Percentiles rank a stretch among this genome's conserved stretches.
Conservation (phyloP, 2,797 vertebrate species). For the Nyctibius grandis region DNA sequence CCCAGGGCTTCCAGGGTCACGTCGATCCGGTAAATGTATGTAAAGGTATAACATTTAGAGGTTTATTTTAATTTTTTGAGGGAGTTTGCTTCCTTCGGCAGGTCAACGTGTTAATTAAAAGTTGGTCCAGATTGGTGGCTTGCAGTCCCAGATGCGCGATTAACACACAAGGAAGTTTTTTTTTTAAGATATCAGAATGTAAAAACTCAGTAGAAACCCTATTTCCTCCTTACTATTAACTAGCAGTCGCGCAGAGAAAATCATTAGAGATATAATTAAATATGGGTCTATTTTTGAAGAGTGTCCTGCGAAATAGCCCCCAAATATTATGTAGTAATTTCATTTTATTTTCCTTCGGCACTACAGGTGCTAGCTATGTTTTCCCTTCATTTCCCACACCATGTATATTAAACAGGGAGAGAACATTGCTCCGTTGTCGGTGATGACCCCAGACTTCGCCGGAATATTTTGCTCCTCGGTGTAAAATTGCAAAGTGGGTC, state of each 20-base stretch:
- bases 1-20: neutral
- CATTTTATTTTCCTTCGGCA: conserved; percentile 55
- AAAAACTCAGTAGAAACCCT: conserved; percentile 15
- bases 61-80: neutral
- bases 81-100: neutral
- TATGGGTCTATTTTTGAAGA: conserved; percentile 45
- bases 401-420: conserved; percentile 79
- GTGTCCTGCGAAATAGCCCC: conserved; percentile 4
- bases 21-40: neutral
- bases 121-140: conserved; percentile 37
- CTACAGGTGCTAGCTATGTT: conserved; percentile 35
- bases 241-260: neutral
- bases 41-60: neutral
- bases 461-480: conserved; percentile 27
- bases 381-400: conserved; percentile 71
- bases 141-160: conserved; percentile 51
- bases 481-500: conserved; percentile 38
- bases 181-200: conserved; percentile 38
- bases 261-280: conserved; percentile 67
- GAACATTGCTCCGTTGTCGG: conserved; percentile 34
- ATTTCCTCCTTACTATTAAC: neutral
- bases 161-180: conserved; percentile 38
- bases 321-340: conserved; percentile 70
- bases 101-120: conserved; percentile 71
- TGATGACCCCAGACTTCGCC: conserved; percentile 57